These are phyloP conservation scores for Caenorhabditis brenneri DNA, from an alignment of 1,140 invertebrate species.

Conservation along the genomic window DNA sequence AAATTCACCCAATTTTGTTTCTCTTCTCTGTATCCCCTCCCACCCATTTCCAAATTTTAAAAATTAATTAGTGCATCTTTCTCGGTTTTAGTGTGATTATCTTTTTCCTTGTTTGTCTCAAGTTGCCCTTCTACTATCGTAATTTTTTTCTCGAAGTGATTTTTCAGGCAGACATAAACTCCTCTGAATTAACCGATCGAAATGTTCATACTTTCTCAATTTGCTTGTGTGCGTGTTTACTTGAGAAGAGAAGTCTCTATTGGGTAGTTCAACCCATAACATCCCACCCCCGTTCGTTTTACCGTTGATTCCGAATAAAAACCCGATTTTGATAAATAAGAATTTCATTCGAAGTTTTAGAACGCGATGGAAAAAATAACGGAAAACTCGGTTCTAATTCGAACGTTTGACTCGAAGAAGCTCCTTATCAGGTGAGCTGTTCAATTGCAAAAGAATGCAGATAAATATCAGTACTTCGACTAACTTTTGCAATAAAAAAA, in stretches of 20 bases:
- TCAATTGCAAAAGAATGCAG: too few relatives aligned
- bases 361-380: not conserved
- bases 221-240: not conserved
- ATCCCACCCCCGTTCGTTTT: not conserved
- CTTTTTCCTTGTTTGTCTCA: conserved; percentile 2
- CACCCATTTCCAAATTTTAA: not conserved
- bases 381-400: not conserved
- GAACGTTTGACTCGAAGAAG: not conserved
- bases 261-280: not conserved
- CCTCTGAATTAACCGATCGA: not conserved
- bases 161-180: not conserved
- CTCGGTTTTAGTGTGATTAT: conserved; percentile 39
- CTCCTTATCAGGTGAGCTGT: not conserved
- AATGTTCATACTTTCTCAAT: not conserved
- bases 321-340: not conserved
- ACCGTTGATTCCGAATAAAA: conserved; percentile 25
- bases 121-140: not conserved
- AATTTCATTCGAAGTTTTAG: not conserved
- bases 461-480: too few relatives aligned
- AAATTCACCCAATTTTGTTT: not conserved
- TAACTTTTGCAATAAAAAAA: too few relatives aligned
- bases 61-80: not conserved
- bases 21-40: not conserved
- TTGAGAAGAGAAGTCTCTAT: not conserved
- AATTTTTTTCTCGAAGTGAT: not conserved